Evolutionary conservation across 2,888 invertebrate genomes (phyloP), one percentile per base, ranked within the genome.

Genomic region (Agonum fuliginosum): DNA sequence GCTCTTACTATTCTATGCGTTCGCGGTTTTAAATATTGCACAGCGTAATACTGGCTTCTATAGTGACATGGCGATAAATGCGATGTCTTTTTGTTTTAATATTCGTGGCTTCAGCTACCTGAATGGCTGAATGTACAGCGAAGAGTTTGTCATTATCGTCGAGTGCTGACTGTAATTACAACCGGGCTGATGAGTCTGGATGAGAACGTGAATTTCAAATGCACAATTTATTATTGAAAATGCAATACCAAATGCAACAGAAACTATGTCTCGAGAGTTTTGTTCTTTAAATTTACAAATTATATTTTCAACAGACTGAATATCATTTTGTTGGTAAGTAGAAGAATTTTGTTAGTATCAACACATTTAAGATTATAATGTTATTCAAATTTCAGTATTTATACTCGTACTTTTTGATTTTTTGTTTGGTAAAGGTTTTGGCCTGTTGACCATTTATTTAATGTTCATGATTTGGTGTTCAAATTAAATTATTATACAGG

Each of bases 21-120:
- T 8, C 58, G 8, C 1, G 58, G 17, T 62, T 62, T 62, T 62
- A 62, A 62, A 62, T 62, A 62, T 62, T 62, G 17, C 58, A 62
- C 2, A 12, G 30, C 8, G 30, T 17, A 30, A 62, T 62, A 54
- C 22, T 24, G 22, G 30, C 58, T 8, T 27, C 19, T 10, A 62
- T 62, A 30, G 58, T 19, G 30, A 62, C 58, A 62, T 30, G 27
- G 10, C 58, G 58, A 62, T 67, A 41, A 67, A 67, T 41, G 41
- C 20, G 20, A 41, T 10, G 41, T 1, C 41, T 67, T 67, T 67
- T 67, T 67, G 67, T 41, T 67, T 67, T 41, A 19, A 67, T 67
- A 22, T 67, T 62, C 19, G 41, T 22, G 41, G 67, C 22, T 67
- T 37, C 41, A 22, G 24, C 10, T 41, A 67, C 41, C 67, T 67